Evolutionary conservation across 2,797 vertebrate genomes (phyloP).

Genomic region (Silurus lanzhouensis): DNA sequence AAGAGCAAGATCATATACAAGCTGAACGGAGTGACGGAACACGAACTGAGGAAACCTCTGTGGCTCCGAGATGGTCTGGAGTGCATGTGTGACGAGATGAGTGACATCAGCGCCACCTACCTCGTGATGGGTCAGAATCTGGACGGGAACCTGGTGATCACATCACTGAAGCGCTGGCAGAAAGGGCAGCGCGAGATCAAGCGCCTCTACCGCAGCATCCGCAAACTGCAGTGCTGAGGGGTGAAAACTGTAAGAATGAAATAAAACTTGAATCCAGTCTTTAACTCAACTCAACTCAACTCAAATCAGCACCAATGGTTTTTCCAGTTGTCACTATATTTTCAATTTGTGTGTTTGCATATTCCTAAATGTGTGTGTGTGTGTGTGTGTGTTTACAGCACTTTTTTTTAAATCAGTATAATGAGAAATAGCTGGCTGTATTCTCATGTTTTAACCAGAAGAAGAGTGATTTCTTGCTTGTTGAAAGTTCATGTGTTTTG

Average conservation of each 20-base stretch:
- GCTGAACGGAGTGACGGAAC: slow-evolving; percentile 90
- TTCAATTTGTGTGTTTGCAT: too few relatives aligned
- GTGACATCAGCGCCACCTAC: slow-evolving; percentile 93
- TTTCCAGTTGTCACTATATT: too few relatives aligned
- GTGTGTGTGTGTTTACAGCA: slow-evolving; percentile 23
- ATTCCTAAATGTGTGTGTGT: too few relatives aligned
- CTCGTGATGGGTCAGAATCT: slow-evolving; percentile 97
- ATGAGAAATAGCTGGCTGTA: slow-evolving; percentile 80
- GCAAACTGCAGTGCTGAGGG: slow-evolving; percentile 92
- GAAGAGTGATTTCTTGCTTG: slow-evolving; percentile 58
- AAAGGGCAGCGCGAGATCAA: slow-evolving; percentile 94
- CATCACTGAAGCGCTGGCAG: slow-evolving; percentile 96
- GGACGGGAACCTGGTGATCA: slow-evolving; percentile 93
- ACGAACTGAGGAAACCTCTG: slow-evolving; percentile 90
- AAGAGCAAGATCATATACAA: slow-evolving; percentile 98
- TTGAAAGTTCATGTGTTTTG: slow-evolving; percentile 41
- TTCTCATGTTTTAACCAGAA: slow-evolving; percentile 63
- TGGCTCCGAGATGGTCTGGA: slow-evolving; percentile 94
- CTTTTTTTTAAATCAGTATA: slow-evolving; percentile 50
- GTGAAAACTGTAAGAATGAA: neutral
- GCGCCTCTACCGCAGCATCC: slow-evolving; percentile 94
- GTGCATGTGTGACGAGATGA: slow-evolving; percentile 97
- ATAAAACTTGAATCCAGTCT: neutral
- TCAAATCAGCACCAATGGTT: too few relatives aligned
- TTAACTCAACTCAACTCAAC: neutral